These are phyloP conservation scores for Engraulis encrasicolus DNA, from an alignment of 2,113 vertebrate genomes.

Conservation along the genomic window DNA sequence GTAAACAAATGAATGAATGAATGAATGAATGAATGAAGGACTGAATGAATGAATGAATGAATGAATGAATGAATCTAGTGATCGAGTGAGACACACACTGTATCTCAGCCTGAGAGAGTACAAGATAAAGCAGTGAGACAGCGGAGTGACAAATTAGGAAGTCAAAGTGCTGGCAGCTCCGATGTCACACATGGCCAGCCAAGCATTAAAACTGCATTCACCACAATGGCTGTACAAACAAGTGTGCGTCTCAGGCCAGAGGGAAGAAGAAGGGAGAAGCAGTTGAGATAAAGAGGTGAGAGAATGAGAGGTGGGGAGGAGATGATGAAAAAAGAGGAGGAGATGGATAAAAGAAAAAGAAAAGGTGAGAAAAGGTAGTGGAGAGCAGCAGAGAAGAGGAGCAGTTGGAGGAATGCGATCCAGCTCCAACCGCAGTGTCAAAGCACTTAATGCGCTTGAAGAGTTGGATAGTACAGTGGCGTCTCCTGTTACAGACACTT, in stretches of 20 bases:
- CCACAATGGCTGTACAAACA: neutral
- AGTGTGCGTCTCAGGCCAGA: neutral
- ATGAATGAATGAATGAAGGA: no score
- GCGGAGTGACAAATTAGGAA: slow-evolving; percentile 1
- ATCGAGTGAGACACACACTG: no score
- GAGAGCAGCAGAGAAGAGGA: no score
- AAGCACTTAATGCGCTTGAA: neutral
- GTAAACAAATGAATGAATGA: no score
- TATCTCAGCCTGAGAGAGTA: neutral
- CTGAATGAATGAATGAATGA: no score
- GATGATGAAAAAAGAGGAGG: no score
- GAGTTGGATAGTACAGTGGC: neutral
- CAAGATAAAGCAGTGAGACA: neutral
- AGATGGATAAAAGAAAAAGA: no score
- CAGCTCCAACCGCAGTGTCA: neutral
- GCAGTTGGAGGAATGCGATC: neutral
- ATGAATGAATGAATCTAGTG: no score
- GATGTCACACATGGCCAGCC: neutral
- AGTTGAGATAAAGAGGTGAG: neutral
- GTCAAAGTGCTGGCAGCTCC: neutral
- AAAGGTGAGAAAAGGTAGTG: no score
- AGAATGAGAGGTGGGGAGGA: no score
- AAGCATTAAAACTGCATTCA: slow-evolving; percentile 19
- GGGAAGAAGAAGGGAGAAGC: no score
- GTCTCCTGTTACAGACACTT: neutral